Conservation (phyloP, 1,140 invertebrate genomes). For the Dendrolimus kikuchii region DNA sequence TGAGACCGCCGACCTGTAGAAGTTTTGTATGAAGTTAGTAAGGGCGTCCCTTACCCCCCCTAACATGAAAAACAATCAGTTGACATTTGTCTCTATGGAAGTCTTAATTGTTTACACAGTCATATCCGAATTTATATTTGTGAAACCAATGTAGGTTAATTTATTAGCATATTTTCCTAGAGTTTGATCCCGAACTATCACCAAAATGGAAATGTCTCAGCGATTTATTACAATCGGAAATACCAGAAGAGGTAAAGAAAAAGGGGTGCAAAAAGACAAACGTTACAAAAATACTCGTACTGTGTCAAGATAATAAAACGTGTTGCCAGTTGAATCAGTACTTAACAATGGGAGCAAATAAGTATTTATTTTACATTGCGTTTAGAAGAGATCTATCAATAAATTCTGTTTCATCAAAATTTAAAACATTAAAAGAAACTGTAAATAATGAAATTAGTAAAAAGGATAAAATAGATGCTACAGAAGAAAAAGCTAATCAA, state of each 20-base stretch:
- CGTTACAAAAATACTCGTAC: constrained; percentile 82
- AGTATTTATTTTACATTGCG: constrained; percentile 74
- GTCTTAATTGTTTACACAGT: no score
- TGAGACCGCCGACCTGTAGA: no score
- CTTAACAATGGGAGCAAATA: constrained; percentile 79
- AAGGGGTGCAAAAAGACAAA: constrained; percentile 58
- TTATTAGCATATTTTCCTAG: constrained; percentile 56
- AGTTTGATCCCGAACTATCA: constrained; percentile 86
- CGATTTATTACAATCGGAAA: constrained; percentile 86
- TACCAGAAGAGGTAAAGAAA: constrained; percentile 78
- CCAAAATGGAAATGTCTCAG: constrained; percentile 91
- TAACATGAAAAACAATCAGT: no score
- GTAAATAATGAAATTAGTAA: constrained; percentile 35
- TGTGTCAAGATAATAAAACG: constrained; percentile 87
- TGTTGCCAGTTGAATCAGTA: constrained; percentile 86
- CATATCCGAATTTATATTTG: no score
- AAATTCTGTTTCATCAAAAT: constrained; percentile 70
- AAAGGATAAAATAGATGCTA: constrained; percentile 20
- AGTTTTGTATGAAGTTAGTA: no score
- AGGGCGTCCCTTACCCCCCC: no score
- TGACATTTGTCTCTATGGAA: no score
- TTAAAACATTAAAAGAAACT: constrained; percentile 41
- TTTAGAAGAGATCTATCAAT: constrained; percentile 73
- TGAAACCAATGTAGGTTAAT: no score
- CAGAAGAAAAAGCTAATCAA: constrained; percentile 19